Conservation (phyloP, 2,888 invertebrate genomes). For the Papilio elwesi region DNA sequence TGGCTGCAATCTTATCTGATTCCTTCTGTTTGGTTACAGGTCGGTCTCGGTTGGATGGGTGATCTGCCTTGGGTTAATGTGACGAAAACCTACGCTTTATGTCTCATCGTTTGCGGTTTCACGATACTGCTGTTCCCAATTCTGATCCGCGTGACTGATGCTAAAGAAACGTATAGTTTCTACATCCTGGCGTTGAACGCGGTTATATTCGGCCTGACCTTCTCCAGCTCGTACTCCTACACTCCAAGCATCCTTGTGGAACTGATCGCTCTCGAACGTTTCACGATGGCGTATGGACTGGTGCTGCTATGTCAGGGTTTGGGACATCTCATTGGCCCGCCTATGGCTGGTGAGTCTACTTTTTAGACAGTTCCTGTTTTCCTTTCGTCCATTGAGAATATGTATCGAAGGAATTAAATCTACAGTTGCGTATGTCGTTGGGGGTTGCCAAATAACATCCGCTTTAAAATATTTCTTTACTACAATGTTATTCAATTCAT, state of each 20-base stretch:
- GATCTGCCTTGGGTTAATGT: constrained; percentile 94
- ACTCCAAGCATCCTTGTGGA: constrained; percentile 96
- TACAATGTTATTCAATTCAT: too few relatives aligned
- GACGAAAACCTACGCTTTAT: constrained; percentile 91
- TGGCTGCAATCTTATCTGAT: background rate
- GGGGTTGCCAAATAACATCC: too few relatives aligned
- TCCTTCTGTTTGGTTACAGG: constrained; percentile 69
- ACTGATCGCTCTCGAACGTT: constrained; percentile 94
- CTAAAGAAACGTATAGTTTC: constrained; percentile 72
- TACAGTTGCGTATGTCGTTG: too few relatives aligned
- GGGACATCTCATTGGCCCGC: constrained; percentile 96
- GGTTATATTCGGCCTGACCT: constrained; percentile 93
- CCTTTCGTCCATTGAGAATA: too few relatives aligned
- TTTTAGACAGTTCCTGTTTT: too few relatives aligned
- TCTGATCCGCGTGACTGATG: constrained; percentile 69
- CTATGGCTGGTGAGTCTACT: constrained; percentile 90
- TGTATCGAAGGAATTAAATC: too few relatives aligned
- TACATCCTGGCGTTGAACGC: constrained; percentile 80
- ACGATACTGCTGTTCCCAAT: constrained; percentile 86
- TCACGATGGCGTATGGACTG: constrained; percentile 96
- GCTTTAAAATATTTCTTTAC: too few relatives aligned
- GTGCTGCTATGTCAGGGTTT: constrained; percentile 95
- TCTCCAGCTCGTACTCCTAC: constrained; percentile 96
- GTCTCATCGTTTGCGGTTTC: constrained; percentile 87
- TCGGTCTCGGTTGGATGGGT: constrained; percentile 94